Conservation (phyloP, 2,888 invertebrate species). For the Minunthozetes semirufus region DNA sequence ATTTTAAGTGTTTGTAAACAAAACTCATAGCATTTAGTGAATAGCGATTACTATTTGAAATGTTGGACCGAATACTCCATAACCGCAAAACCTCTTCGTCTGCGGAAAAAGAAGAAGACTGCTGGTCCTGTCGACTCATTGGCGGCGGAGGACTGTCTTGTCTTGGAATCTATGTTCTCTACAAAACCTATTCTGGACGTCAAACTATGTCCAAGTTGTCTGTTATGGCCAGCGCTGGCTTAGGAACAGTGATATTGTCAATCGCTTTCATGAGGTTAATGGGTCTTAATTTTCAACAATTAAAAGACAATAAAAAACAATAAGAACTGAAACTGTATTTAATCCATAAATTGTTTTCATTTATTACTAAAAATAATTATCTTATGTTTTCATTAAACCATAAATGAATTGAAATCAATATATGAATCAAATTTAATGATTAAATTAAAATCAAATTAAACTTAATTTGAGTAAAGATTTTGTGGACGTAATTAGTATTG, state of each 20-base stretch:
- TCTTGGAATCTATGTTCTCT: not conserved
- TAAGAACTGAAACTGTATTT: too few relatives aligned
- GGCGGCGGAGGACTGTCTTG: slow-evolving; percentile 4
- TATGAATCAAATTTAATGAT: too few relatives aligned
- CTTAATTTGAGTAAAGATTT: too few relatives aligned
- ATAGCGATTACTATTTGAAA: not conserved
- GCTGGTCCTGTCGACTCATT: not conserved
- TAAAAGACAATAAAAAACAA: not conserved
- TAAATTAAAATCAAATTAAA: too few relatives aligned
- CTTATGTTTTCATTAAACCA: too few relatives aligned
- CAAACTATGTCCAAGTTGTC: not conserved
- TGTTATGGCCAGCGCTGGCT: not conserved
- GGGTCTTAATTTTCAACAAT: not conserved
- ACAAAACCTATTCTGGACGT: not conserved
- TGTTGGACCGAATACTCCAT: slow-evolving; percentile 4
- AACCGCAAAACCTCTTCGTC: not conserved
- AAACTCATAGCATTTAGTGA: too few relatives aligned
- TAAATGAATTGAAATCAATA: too few relatives aligned
- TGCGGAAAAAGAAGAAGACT: not conserved
- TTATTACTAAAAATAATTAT: too few relatives aligned
- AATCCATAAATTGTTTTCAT: too few relatives aligned
- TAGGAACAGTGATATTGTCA: not conserved
- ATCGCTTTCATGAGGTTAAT: not conserved
- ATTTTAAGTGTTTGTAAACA: too few relatives aligned
- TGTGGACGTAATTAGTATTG: not conserved